Evolutionary conservation across 1,140 invertebrate genomes (phyloP), one percentile per base, ranked within the genome.

Genomic region (Drosophila auraria): DNA sequence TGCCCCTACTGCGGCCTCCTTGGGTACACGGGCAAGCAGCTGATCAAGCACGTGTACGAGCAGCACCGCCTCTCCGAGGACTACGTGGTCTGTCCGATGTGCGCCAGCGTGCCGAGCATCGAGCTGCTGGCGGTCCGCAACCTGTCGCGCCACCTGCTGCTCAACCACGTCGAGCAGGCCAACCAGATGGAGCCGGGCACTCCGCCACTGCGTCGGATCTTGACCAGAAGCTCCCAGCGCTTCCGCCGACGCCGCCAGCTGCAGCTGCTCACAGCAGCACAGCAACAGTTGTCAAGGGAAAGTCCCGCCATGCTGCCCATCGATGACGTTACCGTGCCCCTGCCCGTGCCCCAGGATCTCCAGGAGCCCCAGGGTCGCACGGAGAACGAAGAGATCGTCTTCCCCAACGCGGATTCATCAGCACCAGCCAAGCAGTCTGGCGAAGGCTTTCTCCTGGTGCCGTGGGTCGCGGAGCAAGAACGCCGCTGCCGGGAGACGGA

Each of bases 51-150:
- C 20, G 86, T 89, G 11, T 77, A 64, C 7, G 65, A 23, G 0
- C 20, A 53, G 17, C 86, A 89, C 38, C 78, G 75, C 11, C 47
- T 60, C 42, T 49, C 71, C 23, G 75, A 90, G 2, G 59, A 20
- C 17, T 73, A 82, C 25, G 86, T 90, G 11, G 78, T 90, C 14
- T 89, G 86, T 3, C 86, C 86, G n/a, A 70, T 89, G 76, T 89
- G 86, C 51, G 33, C 33, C 33, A 12, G 33, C 33, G 33, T 36
- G 33, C 33, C 33, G 33, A 65, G 33, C 40, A 51, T 66, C 5
- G 49, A 80, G n/a, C 38, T 87, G 44, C 64, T 80, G 4, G 40
- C 82, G 15, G 80, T 87, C 47, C 63, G 71, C 17, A 82, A 89
- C 42, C 71, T 89, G 6, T 68, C 71, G 0, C 82, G 71, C 4